Percentiles rank a stretch among this genome's conserved stretches.
These are phyloP conservation scores for Phycodurus eques DNA, from an alignment of 2,113 vertebrate species.

Conservation along the genomic window DNA sequence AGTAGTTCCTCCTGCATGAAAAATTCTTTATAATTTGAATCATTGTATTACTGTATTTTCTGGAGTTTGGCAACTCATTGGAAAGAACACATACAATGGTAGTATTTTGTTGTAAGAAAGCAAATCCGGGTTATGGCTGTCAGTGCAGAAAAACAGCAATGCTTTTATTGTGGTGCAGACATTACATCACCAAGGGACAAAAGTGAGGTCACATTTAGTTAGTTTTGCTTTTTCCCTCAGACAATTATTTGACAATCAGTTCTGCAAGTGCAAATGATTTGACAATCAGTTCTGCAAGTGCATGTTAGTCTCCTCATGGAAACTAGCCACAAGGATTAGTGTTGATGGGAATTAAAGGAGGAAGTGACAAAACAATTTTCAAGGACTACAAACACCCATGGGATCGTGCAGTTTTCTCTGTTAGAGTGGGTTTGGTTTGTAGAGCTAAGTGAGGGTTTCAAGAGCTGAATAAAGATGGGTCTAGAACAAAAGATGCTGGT, in stretches of 20 bases:
- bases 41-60: background rate
- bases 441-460: background rate
- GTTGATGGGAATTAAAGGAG: background rate
- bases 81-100: too few relatives aligned
- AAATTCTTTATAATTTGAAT: too few relatives aligned
- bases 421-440: background rate
- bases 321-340: background rate
- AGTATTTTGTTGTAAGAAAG: too few relatives aligned
- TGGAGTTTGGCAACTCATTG: background rate
- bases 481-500: background rate
- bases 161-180: background rate
- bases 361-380: background rate
- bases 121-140: too few relatives aligned
- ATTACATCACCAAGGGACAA: background rate
- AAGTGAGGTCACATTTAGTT: background rate
- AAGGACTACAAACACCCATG: background rate
- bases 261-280: background rate
- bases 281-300: background rate
- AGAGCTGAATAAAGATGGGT: background rate
- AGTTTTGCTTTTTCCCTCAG: background rate
- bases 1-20: too few relatives aligned
- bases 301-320: background rate
- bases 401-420: background rate
- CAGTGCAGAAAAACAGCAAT: background rate
- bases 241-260: background rate